phyloP scores from a whole-genome alignment of 2,797 vertebrate genomes.

The Schizopygopsis pylzovi region DNA sequence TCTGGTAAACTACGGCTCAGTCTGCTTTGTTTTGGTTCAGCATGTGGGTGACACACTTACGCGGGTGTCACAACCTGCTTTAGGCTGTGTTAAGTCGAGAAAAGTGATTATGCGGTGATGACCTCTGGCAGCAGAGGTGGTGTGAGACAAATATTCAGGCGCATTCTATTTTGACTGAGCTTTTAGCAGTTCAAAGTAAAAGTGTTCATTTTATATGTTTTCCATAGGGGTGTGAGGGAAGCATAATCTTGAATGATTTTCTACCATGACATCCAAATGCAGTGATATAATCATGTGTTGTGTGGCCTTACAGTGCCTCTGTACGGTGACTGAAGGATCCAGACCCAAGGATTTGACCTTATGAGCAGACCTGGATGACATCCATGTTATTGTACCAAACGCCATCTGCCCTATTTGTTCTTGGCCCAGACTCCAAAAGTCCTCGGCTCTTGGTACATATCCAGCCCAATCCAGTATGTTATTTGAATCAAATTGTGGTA shows the following conservation, averaged over 20 bases:
- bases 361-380: conserved; percentile 47
- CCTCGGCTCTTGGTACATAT: conserved; percentile 37
- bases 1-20: conserved; percentile 40
- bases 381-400: conserved; percentile 39
- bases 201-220: not conserved
- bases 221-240: not conserved
- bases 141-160: conserved; percentile 1
- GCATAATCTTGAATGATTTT: not conserved
- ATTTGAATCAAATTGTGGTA: conserved; percentile 32
- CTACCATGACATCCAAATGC: not conserved
- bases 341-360: conserved; percentile 53
- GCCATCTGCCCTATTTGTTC: conserved; percentile 50
- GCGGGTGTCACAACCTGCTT: conserved; percentile 35
- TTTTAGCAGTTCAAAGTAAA: not conserved
- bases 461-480: conserved; percentile 32
- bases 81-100: conserved; percentile 44
- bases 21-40: conserved; percentile 45
- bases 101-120: conserved; percentile 38
- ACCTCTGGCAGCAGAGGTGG: conserved; percentile 22
- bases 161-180: not conserved
- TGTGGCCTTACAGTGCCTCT: conserved; percentile 37
- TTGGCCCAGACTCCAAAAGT: conserved; percentile 37
- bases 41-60: conserved; percentile 53
- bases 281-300: conserved; percentile 20
- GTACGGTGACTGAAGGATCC: conserved; percentile 27